phyloP scores from a whole-genome alignment of 2,888 invertebrate genomes.

The Phaonia tiefii region DNA sequence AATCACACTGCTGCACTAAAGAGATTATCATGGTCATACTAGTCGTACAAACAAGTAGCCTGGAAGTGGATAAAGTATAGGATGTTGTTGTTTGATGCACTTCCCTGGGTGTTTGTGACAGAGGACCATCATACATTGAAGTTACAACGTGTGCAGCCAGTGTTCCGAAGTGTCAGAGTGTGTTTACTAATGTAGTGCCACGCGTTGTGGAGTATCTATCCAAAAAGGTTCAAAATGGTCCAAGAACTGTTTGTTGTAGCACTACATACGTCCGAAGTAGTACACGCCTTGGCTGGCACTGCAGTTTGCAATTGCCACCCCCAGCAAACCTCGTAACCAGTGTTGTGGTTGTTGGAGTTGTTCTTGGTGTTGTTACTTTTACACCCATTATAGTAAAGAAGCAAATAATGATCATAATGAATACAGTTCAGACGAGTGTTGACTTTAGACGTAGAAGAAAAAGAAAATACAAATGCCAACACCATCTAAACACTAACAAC shows the following conservation, averaged over 20 bases:
- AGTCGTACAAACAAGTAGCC: slow-evolving; percentile 41
- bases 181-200: slow-evolving; percentile 30
- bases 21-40: slow-evolving; percentile 58
- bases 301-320: slow-evolving; percentile 35
- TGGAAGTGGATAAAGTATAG: slow-evolving; percentile 43
- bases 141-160: not conserved
- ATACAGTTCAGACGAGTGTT: slow-evolving; percentile 63
- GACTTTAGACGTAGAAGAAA: slow-evolving; percentile 33
- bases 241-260: slow-evolving; percentile 16
- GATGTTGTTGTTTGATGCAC: slow-evolving; percentile 15
- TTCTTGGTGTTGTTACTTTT: not conserved
- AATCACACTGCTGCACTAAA: slow-evolving; percentile 54
- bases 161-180: slow-evolving; percentile 4
- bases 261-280: not conserved
- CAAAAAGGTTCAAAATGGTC: not conserved
- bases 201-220: not conserved
- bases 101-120: not conserved
- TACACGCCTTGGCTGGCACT: not conserved
- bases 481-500: slow-evolving; percentile 1
- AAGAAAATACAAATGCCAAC: slow-evolving; percentile 9
- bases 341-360: slow-evolving; percentile 28
- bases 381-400: slow-evolving; percentile 47
- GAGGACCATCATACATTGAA: slow-evolving; percentile 9
- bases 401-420: slow-evolving; percentile 64
- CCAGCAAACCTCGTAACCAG: too few species aligned